Evolutionary conservation across 2,888 invertebrate species (phyloP), one percentile per base, ranked within the genome.

Genomic region (Linhomoeus sp.): DNA sequence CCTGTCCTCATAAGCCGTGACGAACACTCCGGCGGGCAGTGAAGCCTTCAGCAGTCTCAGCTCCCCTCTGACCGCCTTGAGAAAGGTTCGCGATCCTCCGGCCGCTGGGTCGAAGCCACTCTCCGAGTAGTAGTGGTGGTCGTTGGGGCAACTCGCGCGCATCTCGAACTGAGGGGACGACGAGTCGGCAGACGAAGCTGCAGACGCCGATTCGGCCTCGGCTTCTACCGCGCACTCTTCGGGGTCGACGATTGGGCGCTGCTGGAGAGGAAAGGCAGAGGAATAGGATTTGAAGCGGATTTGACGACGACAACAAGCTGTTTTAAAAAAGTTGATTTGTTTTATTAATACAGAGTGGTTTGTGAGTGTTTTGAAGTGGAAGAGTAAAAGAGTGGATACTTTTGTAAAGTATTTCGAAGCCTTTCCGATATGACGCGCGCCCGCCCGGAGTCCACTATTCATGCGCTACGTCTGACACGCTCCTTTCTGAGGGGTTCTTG

Each of bases 1-100:
- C 48, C 48, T 40, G 22, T 48, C 42, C 37, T 45, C 45, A 29
- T 29, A 48, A 12, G 14, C 20, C 23, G 35, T 45, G 36, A 48
- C 45, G 22, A n/a, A 45, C 5, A 40, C 2, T 15, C 48, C 48
- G 14, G 26, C 20, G 3, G 48, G 48, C 42, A 48, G 37, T 2
- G 44, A 26, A 37, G 20, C 3, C n/a, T 26, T 40, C 23, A 48
- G 36, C 38, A 48, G 22, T 22, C 37, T 29, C 36, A 45, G 20
- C 45, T 48, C 48, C 9, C 36, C 23, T 5, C 17, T 25, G 15
- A 45, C 45, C 7, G 48, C 45, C 20, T 44, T 43, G 17, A 38
- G 15, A 25, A 47, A 47, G 40, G 14, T 3, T 3, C 24, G 17
- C n/a, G 22, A 14, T 25, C 26, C 22, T 5, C 5, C 17, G 22